Evolutionary conservation across 2,797 vertebrate genomes (phyloP).

Genomic region (Chiloscyllium punctatum): DNA sequence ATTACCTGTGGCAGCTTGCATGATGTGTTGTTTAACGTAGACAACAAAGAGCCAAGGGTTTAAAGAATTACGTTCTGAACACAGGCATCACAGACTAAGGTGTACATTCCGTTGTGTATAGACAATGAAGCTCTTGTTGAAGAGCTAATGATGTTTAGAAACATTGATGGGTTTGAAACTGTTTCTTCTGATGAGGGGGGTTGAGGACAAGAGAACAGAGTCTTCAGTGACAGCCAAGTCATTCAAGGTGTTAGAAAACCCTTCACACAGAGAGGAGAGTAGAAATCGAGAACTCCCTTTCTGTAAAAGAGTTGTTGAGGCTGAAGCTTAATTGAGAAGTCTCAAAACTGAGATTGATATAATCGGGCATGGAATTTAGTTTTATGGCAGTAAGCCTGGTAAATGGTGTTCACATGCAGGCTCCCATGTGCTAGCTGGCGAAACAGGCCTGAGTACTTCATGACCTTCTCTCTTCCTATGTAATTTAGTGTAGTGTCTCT

Average conservation of each 20-base stretch:
- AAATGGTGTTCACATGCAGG: neutral
- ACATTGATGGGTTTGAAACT: neutral
- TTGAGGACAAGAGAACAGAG: neutral
- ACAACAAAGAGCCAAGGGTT: neutral
- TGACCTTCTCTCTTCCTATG: no score
- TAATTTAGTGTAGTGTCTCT: neutral
- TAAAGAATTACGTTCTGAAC: neutral
- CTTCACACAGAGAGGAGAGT: neutral
- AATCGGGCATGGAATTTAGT: neutral
- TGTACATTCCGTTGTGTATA: neutral
- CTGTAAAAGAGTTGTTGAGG: neutral
- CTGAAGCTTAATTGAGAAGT: neutral
- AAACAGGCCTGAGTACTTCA: neutral
- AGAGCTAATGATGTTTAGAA: neutral
- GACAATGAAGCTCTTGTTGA: neutral
- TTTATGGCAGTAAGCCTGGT: neutral
- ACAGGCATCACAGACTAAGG: neutral
- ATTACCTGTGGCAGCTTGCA: neutral
- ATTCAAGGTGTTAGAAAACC: neutral
- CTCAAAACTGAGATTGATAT: neutral
- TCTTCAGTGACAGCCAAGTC: neutral
- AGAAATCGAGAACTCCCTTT: neutral
- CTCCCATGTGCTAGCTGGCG: neutral
- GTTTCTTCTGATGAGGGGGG: neutral
- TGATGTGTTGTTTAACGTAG: neutral